Evolutionary conservation across 2,888 invertebrate species (phyloP).

Genomic region (Yponomeuta malinellus): DNA sequence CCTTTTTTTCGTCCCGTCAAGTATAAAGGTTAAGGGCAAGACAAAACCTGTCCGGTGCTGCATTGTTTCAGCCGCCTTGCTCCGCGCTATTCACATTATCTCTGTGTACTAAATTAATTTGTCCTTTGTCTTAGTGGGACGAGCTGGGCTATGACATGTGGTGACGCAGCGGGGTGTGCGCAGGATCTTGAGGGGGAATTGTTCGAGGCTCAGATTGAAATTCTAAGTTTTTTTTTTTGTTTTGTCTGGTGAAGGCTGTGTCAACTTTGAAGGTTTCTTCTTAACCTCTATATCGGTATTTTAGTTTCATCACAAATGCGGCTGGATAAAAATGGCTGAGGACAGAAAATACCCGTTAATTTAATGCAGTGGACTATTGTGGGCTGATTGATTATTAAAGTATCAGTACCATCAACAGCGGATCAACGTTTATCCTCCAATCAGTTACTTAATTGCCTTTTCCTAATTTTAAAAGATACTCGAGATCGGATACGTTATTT

Average conservation of each 20-base stretch:
- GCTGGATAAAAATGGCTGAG: no score
- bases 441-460: no score
- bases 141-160: slow-evolving; percentile 49
- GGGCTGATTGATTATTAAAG: no score
- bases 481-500: no score
- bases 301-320: no score
- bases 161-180: slow-evolving; percentile 57
- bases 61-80: slow-evolving; percentile 76
- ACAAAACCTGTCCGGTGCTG: slow-evolving; percentile 48
- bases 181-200: slow-evolving; percentile 1
- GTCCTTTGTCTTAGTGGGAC: slow-evolving; percentile 71
- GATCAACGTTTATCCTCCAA: no score
- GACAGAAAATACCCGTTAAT: no score
- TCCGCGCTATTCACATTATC: slow-evolving; percentile 76
- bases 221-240: neutral
- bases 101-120: slow-evolving; percentile 75
- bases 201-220: neutral
- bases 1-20: slow-evolving; percentile 27
- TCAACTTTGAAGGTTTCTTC: neutral
- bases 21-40: slow-evolving; percentile 65
- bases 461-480: no score
- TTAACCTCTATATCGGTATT: no score
- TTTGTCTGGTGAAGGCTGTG: neutral
- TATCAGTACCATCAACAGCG: no score
- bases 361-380: no score